phyloP scores from a whole-genome alignment of 2,888 invertebrate genomes.

The Phrixothrix hirtus region DNA sequence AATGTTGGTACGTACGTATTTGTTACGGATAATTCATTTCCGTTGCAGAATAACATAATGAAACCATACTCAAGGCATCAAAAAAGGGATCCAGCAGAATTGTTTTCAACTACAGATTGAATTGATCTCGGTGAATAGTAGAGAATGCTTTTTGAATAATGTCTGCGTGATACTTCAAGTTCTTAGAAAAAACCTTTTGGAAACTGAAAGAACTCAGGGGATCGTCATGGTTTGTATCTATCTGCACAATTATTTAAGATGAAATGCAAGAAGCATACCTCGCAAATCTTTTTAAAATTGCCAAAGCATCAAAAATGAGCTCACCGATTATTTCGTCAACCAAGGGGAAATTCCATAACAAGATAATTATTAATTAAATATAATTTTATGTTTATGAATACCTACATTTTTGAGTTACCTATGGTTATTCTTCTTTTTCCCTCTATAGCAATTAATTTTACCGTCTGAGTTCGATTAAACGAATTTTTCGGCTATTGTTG shows the following conservation, averaged over 20 bases:
- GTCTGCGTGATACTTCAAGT: background rate
- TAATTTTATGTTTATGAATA: no score
- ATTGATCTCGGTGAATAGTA: background rate
- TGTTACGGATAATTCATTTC: background rate
- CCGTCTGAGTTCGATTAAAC: background rate
- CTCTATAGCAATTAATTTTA: background rate
- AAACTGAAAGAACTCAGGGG: background rate
- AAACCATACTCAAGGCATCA: background rate
- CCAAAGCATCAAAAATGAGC: background rate
- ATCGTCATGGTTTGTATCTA: no score
- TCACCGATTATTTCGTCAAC: background rate
- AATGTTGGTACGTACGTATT: no score
- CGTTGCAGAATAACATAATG: background rate
- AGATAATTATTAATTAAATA: background rate
- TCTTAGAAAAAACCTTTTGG: background rate
- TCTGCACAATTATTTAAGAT: background rate
- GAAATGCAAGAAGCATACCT: background rate
- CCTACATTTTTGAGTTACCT: no score
- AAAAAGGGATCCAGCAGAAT: background rate
- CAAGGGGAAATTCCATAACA: background rate
- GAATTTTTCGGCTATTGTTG: no score
- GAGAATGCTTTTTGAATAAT: background rate
- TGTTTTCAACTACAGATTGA: background rate
- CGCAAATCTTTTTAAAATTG: background rate
- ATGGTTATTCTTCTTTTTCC: background rate